Percentiles rank a stretch among this genome's conserved stretches.
These are phyloP conservation scores for Diglossa cyanea DNA, from an alignment of 2,797 vertebrate species.

Conservation along the genomic window DNA sequence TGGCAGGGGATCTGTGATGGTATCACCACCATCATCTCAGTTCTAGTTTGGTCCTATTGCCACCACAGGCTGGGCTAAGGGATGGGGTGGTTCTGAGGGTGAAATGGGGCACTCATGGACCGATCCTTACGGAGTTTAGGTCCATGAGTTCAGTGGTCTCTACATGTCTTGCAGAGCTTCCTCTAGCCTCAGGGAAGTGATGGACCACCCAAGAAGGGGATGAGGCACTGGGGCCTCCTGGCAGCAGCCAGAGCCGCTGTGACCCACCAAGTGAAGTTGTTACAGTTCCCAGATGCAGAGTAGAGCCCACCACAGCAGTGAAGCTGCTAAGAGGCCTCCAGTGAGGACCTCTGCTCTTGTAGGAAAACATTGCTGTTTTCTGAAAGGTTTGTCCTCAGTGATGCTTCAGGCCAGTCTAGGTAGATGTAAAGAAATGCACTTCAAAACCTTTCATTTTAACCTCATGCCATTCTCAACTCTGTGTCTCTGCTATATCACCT, in stretches of 20 bases:
- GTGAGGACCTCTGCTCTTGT: background rate
- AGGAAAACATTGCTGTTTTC: background rate
- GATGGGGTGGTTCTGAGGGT: no score
- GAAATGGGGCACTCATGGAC: rapidly evolving
- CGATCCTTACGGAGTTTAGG: background rate
- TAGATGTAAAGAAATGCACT: background rate
- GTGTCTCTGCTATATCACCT: background rate
- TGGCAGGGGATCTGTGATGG: background rate
- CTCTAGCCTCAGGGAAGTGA: background rate
- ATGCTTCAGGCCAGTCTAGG: background rate
- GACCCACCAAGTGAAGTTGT: background rate
- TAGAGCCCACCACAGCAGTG: rapidly evolving
- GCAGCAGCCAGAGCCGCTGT: background rate
- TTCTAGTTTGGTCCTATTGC: background rate
- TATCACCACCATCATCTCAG: background rate
- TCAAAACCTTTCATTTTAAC: background rate
- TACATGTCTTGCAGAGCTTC: rapidly evolving
- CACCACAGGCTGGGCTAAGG: background rate
- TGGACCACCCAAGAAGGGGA: background rate
- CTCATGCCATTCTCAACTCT: background rate
- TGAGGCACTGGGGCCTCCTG: background rate
- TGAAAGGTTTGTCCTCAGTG: background rate
- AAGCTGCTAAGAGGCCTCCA: background rate
- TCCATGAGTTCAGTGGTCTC: background rate
- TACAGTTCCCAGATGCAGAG: background rate